Conservation (phyloP, 2,113 vertebrate species). For the Aix galericulata region DNA sequence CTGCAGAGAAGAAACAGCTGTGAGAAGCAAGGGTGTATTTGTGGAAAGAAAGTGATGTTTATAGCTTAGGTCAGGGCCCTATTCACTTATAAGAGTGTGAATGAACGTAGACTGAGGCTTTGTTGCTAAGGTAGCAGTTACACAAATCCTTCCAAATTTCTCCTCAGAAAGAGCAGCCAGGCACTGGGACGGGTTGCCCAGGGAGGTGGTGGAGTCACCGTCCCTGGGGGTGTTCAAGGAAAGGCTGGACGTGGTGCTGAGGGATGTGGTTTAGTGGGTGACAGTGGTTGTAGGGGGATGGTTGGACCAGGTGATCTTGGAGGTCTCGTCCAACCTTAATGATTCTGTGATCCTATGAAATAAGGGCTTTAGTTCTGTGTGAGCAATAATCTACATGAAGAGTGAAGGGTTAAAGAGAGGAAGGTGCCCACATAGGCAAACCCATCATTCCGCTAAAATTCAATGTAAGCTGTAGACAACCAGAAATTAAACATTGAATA, state of each 20-base stretch:
- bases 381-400: not conserved
- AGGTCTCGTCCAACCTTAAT: too few species aligned
- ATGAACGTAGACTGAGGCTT: not conserved
- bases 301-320: too few species aligned
- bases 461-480: not conserved
- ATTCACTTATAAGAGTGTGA: not conserved
- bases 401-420: not conserved
- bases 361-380: not conserved
- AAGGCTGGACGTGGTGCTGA: too few species aligned
- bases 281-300: too few species aligned
- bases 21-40: not conserved
- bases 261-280: too few species aligned
- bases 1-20: not conserved
- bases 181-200: too few species aligned
- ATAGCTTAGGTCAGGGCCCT: not conserved
- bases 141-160: not conserved
- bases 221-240: too few species aligned
- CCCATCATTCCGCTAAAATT: not conserved
- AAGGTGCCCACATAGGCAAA: not conserved
- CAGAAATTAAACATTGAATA: not conserved
- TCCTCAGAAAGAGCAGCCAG: too few species aligned
- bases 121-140: not conserved
- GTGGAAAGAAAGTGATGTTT: not conserved
- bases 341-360: too few species aligned
- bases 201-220: too few species aligned